Conservation (phyloP, 2,888 invertebrate genomes). For the Hypselothyrea guttata region DNA sequence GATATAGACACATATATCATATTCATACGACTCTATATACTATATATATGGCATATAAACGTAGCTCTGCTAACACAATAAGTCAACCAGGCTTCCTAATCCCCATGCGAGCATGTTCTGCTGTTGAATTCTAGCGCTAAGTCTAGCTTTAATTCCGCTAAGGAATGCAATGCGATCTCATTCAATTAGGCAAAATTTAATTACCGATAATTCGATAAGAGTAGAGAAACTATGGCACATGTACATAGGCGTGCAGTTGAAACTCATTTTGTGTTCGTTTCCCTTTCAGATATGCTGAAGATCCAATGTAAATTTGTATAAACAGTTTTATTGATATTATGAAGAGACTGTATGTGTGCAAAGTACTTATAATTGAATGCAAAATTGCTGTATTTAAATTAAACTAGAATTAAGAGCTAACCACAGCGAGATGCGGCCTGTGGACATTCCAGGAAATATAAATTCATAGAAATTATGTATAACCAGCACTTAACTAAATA, state of each 20-base stretch:
- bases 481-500: no score
- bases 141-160: slow-evolving; percentile 27
- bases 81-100: slow-evolving; percentile 68
- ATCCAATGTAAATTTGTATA: slow-evolving; percentile 52
- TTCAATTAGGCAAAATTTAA: slow-evolving; percentile 14
- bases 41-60: slow-evolving; percentile 1
- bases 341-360: slow-evolving; percentile 73
- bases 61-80: slow-evolving; percentile 39
- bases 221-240: slow-evolving; percentile 43
- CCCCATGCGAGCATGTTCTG: slow-evolving; percentile 61
- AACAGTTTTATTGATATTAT: slow-evolving; percentile 34
- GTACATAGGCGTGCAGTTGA: slow-evolving; percentile 63
- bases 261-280: background rate
- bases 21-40: slow-evolving; percentile 2
- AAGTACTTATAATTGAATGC: slow-evolving; percentile 48
- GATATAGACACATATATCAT: slow-evolving; percentile 27
- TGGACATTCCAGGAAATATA: no score
- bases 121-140: slow-evolving; percentile 50
- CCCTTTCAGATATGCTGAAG: background rate
- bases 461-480: no score
- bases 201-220: background rate
- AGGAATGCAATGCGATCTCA: slow-evolving; percentile 47
- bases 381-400: slow-evolving; percentile 13
- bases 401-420: no score
- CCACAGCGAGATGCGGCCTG: no score